These are phyloP conservation scores for Mugil cephalus DNA, from an alignment of 2,113 vertebrate genomes.

Conservation along the genomic window DNA sequence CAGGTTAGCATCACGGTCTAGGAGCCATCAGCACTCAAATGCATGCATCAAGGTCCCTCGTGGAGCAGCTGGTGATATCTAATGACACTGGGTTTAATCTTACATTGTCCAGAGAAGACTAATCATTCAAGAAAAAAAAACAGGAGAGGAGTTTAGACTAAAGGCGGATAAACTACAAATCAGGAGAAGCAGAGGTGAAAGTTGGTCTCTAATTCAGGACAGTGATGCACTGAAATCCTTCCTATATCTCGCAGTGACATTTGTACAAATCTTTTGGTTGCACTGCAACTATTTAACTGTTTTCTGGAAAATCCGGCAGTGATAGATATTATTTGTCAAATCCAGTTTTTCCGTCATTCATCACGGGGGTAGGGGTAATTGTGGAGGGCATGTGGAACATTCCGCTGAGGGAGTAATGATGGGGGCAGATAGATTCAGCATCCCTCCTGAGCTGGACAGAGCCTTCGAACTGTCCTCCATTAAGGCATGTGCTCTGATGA, in stretches of 20 bases:
- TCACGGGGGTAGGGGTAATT: conserved; percentile 72
- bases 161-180: conserved; percentile 39
- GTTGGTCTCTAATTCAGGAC: conserved; percentile 44
- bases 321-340: conserved; percentile 77
- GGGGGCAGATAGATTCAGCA: conserved; percentile 58
- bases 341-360: conserved; percentile 77
- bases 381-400: conserved; percentile 75
- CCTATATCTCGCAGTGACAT: conserved; percentile 57
- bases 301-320: conserved; percentile 52
- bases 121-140: conserved; percentile 2
- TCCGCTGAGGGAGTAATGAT: conserved; percentile 65
- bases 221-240: conserved; percentile 50
- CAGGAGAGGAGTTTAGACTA: conserved; percentile 2
- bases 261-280: conserved; percentile 63
- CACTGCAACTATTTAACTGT: conserved; percentile 62
- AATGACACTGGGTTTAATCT: background rate
- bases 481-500: conserved; percentile 81
- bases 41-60: background rate
- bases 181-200: conserved; percentile 15
- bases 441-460: conserved; percentile 65
- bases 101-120: background rate
- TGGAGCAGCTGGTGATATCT: background rate
- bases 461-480: conserved; percentile 70
- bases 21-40: background rate
- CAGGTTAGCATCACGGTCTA: conserved; percentile 21